These are phyloP conservation scores for Globodera ellingtonae DNA, from an alignment of 1,140 invertebrate genomes.

Conservation along the genomic window DNA sequence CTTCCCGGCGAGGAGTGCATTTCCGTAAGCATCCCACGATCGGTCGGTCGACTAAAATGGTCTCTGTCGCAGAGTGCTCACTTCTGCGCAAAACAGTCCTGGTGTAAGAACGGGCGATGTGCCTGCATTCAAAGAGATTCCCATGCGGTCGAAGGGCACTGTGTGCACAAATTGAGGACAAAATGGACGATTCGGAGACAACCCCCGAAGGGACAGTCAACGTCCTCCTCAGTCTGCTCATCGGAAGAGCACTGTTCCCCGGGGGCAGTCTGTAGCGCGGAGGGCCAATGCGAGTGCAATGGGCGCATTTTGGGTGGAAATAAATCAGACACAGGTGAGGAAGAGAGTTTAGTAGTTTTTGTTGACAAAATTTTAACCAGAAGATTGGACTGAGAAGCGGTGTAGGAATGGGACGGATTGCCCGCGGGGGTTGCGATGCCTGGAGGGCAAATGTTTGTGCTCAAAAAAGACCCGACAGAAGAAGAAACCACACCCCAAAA, in stretches of 20 bases:
- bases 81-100: slow-evolving; percentile 34
- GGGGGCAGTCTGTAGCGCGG: background rate
- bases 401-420: background rate
- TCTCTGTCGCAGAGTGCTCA: background rate
- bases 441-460: background rate
- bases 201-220: background rate
- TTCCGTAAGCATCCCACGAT: background rate
- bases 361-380: background rate
- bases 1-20: slow-evolving; percentile 34
- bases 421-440: background rate
- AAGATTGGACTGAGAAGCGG: background rate
- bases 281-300: slow-evolving; percentile 1
- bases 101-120: slow-evolving; percentile 41
- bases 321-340: too few species aligned
- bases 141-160: background rate
- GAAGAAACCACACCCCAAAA: background rate
- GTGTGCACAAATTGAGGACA: background rate
- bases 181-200: background rate
- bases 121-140: slow-evolving; percentile 14
- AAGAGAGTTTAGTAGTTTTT: too few species aligned
- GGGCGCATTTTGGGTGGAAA: background rate
- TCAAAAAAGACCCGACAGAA: background rate
- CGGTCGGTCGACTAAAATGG: too few species aligned
- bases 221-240: background rate
- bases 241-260: background rate